Base-by-base conservation (phyloP, 2,113 vertebrate genomes). In the Eidolon helvum region DNA sequence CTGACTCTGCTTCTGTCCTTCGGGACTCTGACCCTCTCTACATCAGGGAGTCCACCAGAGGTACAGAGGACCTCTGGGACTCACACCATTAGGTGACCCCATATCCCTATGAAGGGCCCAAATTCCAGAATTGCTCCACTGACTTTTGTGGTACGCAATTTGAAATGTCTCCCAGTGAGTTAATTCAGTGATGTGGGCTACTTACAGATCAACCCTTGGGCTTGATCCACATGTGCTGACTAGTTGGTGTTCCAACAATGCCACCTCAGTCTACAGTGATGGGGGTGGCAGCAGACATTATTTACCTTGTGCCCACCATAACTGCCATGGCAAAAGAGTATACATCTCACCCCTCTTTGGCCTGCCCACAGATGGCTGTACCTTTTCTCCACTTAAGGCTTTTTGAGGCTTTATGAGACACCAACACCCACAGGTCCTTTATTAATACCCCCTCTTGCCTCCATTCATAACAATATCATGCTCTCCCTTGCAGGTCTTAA, bases 341-440 rank as follows among this genome's bases (percentile, higher is more conserved):
- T 16, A 38, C 12, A 87, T 12, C 16, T 69, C 50, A 80, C 19
- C 30, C 30, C 22, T 61, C 26, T n/a, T 74, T 61, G 68, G 9
- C 11, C 33, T 65, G 0, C 21, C 59, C 30, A 68, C 30, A 40
- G 43, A 43, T 35, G 10, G 21, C 1, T 30, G 4, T 33, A 33
- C 3, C 15, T 19, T 40, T 48, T 48, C 11, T 55, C 26, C 5
- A 65, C 0, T 30, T 7, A 65, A 78, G 45, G 7, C 2, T 63
- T 80, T 87, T 77, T 48, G 68, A 87, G 66, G 68, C 2, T 57
- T 80, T 87, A 71, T 57, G 68, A 87, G 68, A 75, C 18, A 40
- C 22, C 22, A 43, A 38, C 15, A 93, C 22, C 40, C 75, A 33
- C 26, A 65, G 15, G 1, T 9, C 26, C 53, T 72, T 91, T 5